Conservation (phyloP, 2,797 vertebrate genomes). For the Myiothlypis chrysogaster region DNA sequence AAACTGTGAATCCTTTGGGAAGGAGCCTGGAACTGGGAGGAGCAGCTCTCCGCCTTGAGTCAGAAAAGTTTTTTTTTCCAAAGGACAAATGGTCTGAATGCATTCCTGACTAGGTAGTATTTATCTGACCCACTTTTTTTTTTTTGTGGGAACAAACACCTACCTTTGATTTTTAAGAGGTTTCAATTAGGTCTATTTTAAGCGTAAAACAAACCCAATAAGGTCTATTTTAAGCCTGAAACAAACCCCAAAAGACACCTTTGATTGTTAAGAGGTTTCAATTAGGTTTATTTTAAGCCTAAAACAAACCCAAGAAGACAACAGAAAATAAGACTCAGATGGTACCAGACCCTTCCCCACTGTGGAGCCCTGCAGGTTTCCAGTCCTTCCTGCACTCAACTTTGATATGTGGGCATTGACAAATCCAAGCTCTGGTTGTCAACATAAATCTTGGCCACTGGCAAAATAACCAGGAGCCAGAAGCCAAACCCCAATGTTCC, state of each 20-base stretch:
- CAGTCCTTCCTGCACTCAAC: not conserved
- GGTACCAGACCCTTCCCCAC: not conserved
- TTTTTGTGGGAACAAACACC: not conserved
- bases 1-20: not conserved
- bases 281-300: not conserved
- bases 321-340: not conserved
- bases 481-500: not conserved
- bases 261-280: not conserved
- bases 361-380: not conserved
- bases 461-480: not conserved
- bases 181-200: not conserved
- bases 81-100: not conserved
- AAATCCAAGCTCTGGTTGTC: not conserved
- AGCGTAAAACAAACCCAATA: not conserved
- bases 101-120: not conserved
- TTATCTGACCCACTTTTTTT: not conserved
- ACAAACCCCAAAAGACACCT: not conserved
- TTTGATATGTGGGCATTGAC: not conserved
- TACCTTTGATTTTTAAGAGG: not conserved
- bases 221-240: not conserved
- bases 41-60: fast-evolving
- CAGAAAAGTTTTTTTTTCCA: not conserved
- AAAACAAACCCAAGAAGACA: not conserved
- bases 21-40: not conserved
- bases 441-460: not conserved